These are phyloP conservation scores for Hyppa rectilinea DNA, from an alignment of 2,888 invertebrate genomes.

Conservation along the genomic window DNA sequence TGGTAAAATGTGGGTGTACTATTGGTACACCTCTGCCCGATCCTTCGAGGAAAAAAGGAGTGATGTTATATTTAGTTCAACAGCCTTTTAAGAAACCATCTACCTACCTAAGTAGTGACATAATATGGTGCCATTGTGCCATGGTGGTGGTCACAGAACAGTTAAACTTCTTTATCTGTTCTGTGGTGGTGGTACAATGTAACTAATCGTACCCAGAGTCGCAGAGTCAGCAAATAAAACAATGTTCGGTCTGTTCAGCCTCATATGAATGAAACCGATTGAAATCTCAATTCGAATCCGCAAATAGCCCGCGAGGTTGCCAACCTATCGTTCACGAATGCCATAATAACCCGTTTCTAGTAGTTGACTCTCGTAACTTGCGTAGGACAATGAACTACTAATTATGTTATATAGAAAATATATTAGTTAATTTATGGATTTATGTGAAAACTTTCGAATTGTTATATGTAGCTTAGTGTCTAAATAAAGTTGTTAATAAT, in stretches of 20 bases:
- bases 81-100: too few relatives aligned
- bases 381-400: constrained; percentile 60
- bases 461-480: constrained; percentile 17
- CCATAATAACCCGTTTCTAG: constrained; percentile 57
- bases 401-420: constrained; percentile 47
- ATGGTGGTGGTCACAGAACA: too few relatives aligned
- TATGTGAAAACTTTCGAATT: constrained; percentile 22
- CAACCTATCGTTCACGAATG: constrained; percentile 56
- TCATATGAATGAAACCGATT: constrained; percentile 52
- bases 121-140: too few relatives aligned
- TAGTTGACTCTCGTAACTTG: constrained; percentile 52
- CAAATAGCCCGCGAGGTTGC: constrained; percentile 56
- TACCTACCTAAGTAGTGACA: too few relatives aligned
- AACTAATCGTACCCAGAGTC: constrained; percentile 11
- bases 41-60: too few relatives aligned
- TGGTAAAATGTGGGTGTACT: too few relatives aligned
- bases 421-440: constrained; percentile 27
- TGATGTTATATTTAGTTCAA: too few relatives aligned
- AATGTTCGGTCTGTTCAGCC: constrained; percentile 18
- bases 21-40: too few relatives aligned
- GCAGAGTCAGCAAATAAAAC: constrained; percentile 14
- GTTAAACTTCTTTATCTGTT: too few relatives aligned
- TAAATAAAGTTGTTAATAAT: constrained; percentile 1
- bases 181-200: too few relatives aligned
- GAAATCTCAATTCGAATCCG: constrained; percentile 54